These are phyloP conservation scores for Parotocinclus haroldoi DNA, from an alignment of 2,797 vertebrate species.

Conservation along the genomic window DNA sequence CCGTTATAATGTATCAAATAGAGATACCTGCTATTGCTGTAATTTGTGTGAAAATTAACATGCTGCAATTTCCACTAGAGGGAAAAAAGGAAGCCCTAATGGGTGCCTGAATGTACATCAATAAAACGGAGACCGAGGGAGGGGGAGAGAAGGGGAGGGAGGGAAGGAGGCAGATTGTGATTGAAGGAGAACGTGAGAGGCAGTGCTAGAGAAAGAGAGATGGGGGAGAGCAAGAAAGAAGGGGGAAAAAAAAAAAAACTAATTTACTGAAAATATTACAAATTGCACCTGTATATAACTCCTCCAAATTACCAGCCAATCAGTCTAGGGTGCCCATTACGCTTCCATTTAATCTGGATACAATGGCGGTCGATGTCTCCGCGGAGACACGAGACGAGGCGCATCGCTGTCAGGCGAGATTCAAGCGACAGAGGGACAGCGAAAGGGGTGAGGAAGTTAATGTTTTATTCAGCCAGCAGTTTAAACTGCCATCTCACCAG, in stretches of 20 bases:
- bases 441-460: constrained; percentile 71
- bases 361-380: constrained; percentile 98
- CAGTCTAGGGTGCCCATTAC: constrained; percentile 99
- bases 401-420: constrained; percentile 90
- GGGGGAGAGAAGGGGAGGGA: constrained; percentile 47
- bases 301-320: constrained; percentile 99
- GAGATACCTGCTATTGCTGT: constrained; percentile 99
- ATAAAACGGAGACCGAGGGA: constrained; percentile 92
- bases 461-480: constrained; percentile 98
- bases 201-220: constrained; percentile 59
- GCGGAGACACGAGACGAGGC: constrained; percentile 88
- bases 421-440: constrained; percentile 64
- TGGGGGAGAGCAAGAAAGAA: constrained; percentile 61
- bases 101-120: constrained; percentile 99
- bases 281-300: constrained; percentile 99
- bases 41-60: constrained; percentile 99
- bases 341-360: constrained; percentile 99
- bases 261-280: constrained; percentile 99
- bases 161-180: constrained; percentile 45
- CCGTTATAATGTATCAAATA: constrained; percentile 99
- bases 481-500: constrained; percentile 93
- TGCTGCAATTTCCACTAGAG: constrained; percentile 99
- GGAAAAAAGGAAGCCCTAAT: constrained; percentile 99
- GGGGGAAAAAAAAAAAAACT: constrained; percentile 85
- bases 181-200: constrained; percentile 75